phyloP scores from a whole-genome alignment of 2,797 vertebrate genomes.

The Bryconaethiops microstoma region DNA sequence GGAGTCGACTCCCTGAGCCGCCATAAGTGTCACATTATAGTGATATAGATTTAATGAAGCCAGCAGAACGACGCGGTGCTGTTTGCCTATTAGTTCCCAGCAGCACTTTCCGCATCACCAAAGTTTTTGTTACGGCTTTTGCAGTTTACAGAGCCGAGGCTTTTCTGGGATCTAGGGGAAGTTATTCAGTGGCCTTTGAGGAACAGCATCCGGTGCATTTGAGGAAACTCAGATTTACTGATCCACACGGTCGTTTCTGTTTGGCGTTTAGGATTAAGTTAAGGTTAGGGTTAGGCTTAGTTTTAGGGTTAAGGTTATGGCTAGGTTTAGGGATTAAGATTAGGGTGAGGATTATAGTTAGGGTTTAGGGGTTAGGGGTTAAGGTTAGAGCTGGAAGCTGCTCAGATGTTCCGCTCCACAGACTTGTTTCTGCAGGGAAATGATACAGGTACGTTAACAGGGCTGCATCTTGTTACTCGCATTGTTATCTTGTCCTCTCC shows the following conservation, averaged over 20 bases:
- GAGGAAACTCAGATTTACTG: background rate
- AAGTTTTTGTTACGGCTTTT: slow-evolving; percentile 26
- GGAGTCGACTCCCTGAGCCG: slow-evolving; percentile 27
- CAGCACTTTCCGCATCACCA: slow-evolving; percentile 25
- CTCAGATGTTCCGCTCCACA: background rate
- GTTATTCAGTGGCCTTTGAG: slow-evolving; percentile 8
- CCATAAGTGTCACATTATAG: slow-evolving; percentile 43
- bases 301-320: too few relatives aligned
- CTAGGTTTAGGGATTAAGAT: too few relatives aligned
- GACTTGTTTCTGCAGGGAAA: background rate
- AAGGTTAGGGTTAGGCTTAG: too few relatives aligned
- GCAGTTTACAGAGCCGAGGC: slow-evolving; percentile 11
- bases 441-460: background rate
- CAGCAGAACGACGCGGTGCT: slow-evolving; percentile 35
- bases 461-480: background rate
- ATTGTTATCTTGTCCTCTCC: background rate
- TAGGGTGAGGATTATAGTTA: too few relatives aligned
- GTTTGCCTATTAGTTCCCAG: slow-evolving; percentile 34
- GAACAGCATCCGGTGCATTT: background rate
- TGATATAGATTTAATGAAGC: slow-evolving; percentile 52
- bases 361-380: too few relatives aligned
- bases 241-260: background rate
- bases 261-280: too few relatives aligned
- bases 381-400: background rate
- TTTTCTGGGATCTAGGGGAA: slow-evolving; percentile 11